A percentile compares a stretch with the other conserved stretches of the same genome.
These are phyloP conservation scores for Peromyscus leucopus DNA, from an alignment of 2,113 vertebrate genomes.

Conservation along the genomic window DNA sequence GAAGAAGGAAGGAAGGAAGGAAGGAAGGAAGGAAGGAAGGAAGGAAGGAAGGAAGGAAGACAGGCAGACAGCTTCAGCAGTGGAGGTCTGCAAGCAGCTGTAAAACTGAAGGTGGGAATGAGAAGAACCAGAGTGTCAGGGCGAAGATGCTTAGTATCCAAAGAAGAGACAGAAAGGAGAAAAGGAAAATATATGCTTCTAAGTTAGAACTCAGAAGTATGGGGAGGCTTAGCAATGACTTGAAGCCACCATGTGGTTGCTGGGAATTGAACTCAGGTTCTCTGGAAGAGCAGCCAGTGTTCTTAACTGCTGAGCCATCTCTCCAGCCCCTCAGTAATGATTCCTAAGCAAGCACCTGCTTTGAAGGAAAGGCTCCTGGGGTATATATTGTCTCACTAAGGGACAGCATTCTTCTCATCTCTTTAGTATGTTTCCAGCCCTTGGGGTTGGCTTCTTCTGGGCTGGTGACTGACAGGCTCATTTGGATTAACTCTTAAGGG, in stretches of 20 bases:
- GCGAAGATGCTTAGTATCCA: neutral
- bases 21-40: neutral
- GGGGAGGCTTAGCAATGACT: neutral
- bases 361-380: neutral
- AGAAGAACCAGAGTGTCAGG: neutral
- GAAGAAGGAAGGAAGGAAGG: too few relatives aligned
- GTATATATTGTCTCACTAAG: neutral
- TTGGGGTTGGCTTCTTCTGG: neutral
- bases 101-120: neutral
- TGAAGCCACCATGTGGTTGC: neutral
- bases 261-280: too few relatives aligned
- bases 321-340: neutral
- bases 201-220: neutral
- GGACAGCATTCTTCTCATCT: neutral
- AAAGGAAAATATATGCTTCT: neutral
- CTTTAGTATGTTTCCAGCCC: neutral
- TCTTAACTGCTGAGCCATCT: too few relatives aligned
- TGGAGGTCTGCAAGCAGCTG: neutral
- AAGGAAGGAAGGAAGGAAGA: too few relatives aligned
- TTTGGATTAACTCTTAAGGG: neutral
- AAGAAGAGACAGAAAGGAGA: neutral
- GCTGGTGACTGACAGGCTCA: neutral
- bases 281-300: too few relatives aligned
- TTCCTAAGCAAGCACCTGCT: neutral
- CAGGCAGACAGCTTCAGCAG: neutral